Conservation (phyloP, 23 tunicate species). For the Ciona savignyi region DNA sequence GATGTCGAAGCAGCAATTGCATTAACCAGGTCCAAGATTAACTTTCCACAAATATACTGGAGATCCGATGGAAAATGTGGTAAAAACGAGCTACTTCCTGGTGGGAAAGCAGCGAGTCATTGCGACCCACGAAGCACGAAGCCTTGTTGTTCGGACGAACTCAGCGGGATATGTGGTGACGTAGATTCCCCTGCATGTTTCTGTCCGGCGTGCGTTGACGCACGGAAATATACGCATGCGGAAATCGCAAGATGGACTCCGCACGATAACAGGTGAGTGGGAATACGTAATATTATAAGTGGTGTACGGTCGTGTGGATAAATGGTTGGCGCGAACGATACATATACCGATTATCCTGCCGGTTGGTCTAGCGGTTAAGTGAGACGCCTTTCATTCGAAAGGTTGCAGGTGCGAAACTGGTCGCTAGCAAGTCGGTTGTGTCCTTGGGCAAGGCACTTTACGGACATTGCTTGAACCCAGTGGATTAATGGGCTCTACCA, state of each 20-base stretch:
- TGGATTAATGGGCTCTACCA: too few relatives aligned
- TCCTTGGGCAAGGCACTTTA: too few relatives aligned
- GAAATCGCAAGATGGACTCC: constrained; percentile 30
- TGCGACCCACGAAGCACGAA: constrained; percentile 19
- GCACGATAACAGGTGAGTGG: constrained; percentile 8
- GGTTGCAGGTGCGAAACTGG: too few relatives aligned
- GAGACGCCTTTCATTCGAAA: too few relatives aligned
- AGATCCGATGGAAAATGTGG: constrained; percentile 30
- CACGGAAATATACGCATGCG: constrained; percentile 25
- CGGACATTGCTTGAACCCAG: too few relatives aligned
- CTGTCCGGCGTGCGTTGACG: constrained; percentile 22
- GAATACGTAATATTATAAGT: too few relatives aligned
- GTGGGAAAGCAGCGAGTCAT: constrained; percentile 16
- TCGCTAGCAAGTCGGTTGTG: too few relatives aligned
- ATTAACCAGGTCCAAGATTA: neutral
- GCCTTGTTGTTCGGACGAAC: constrained; percentile 37
- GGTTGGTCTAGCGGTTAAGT: too few relatives aligned
- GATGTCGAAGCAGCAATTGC: neutral
- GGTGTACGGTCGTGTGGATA: neutral
- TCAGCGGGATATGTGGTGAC: constrained; percentile 24
- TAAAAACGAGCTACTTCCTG: neutral
- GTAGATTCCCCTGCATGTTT: neutral
- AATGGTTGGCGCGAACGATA: too few relatives aligned
- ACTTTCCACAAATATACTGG: constrained; percentile 4
- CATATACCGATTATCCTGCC: too few relatives aligned